phyloP scores from a whole-genome alignment of 2,888 invertebrate genomes.

The Morpho helenor region DNA sequence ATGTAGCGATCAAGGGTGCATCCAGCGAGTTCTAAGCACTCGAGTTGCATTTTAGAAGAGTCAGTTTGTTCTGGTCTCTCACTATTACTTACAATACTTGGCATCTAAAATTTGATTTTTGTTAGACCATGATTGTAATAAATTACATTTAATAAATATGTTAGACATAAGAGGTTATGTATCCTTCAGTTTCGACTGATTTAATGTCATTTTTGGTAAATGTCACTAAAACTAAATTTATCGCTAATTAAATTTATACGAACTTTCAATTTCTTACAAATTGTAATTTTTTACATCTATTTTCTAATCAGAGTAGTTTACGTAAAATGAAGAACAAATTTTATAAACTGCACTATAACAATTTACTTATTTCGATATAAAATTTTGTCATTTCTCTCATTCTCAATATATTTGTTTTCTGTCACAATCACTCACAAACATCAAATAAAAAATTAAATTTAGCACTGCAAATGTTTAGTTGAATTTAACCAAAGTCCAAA shows the following conservation, averaged over 20 bases:
- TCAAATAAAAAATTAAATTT: too few relatives aligned
- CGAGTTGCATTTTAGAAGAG: conserved; percentile 74
- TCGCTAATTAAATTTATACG: conserved; percentile 1
- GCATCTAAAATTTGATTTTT: conserved; percentile 60
- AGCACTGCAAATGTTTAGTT: too few relatives aligned
- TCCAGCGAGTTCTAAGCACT: conserved; percentile 87
- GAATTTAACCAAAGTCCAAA: too few relatives aligned
- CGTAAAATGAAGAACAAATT: too few relatives aligned
- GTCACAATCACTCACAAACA: too few relatives aligned
- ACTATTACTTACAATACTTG: conserved; percentile 54
- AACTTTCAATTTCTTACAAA: too few relatives aligned
- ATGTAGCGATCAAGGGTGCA: conserved; percentile 89
- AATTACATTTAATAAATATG: conserved; percentile 27
- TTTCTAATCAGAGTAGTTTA: too few relatives aligned
- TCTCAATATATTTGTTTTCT: too few relatives aligned
- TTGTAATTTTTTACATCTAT: too few relatives aligned
- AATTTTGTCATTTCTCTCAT: too few relatives aligned
- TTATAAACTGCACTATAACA: too few relatives aligned
- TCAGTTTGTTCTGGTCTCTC: conserved; percentile 50
- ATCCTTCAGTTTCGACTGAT: conserved; percentile 22
- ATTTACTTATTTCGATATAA: too few relatives aligned
- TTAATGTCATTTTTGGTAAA: neutral
- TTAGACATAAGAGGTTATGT: conserved; percentile 23
- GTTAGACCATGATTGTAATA: conserved; percentile 29
- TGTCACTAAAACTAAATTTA: neutral